Evolutionary conservation across 2,888 invertebrate species (phyloP), one percentile per base, ranked within the genome.

Genomic region (Opisthograptis luteolata): DNA sequence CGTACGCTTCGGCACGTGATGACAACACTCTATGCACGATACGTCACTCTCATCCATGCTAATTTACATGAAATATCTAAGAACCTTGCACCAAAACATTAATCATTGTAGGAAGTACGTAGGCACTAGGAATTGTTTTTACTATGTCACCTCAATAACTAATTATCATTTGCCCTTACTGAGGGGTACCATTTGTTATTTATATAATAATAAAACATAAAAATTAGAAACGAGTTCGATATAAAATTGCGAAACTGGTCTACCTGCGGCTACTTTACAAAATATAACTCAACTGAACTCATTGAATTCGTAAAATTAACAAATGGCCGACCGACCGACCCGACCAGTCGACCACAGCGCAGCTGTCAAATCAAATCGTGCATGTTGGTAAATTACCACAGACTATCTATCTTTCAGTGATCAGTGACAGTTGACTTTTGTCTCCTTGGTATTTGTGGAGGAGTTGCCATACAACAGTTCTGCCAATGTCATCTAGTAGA

Each of bases 71-170:
- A 79, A 86, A 82, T 73, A 81, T 67, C 70, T 65, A 73, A 79
- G 80, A 84, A 81, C 87, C 85, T 88, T 87, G 85, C 79, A 76
- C 77, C 74, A 81, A 81, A 81, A 84, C 73, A 84, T 83, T 82
- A 79, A 84, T 85, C 81, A 84, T 79, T 76, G 66, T 77, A 83
- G 76, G 83, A 85, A 82, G 80, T 83, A 89, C 86, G 84, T 84
- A 85, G 77, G 78, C 84, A 85, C 75, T 70, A 75, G 70, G 80
- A 81, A 81, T 73, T 79, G 76, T 83, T 83, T 81, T 82, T 71
- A 78, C 68, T 68, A 57, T 57, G 70, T 76, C 79, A 79, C 74
- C 69, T 79, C 68, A 73, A 71, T 66, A 60, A 53, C 28, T 42
- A 20, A 28, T 37, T 46, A 41, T 15, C 6, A 19, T 14, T n/a